phyloP scores from a whole-genome alignment of 2,797 vertebrate species.

The Chelonia mydas region DNA sequence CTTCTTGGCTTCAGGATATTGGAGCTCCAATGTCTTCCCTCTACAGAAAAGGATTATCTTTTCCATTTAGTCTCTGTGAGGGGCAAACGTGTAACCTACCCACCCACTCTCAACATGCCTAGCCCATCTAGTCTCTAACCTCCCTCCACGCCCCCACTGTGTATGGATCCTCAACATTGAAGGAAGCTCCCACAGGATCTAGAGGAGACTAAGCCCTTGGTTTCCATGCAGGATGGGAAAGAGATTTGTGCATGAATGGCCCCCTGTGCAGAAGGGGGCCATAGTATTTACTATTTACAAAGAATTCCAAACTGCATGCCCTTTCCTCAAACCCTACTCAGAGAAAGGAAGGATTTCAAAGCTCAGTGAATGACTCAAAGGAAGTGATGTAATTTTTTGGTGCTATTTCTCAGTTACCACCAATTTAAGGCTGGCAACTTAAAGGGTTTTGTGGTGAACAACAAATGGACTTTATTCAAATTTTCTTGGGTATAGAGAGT shows the following conservation, averaged over 20 bases:
- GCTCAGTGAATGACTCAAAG: constrained; percentile 41
- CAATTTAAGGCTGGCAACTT: constrained; percentile 73
- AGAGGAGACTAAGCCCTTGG: background rate
- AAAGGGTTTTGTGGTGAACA: constrained; percentile 65
- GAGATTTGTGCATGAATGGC: background rate
- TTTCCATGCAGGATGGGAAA: background rate
- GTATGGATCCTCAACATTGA: background rate
- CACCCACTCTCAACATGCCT: background rate
- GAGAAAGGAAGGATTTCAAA: constrained; percentile 64
- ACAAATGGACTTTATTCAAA: constrained; percentile 69
- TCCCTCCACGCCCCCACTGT: background rate
- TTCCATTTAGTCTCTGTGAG: background rate
- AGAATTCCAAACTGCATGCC: constrained; percentile 10
- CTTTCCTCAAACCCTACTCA: constrained; percentile 57
- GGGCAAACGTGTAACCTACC: background rate
- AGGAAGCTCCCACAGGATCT: background rate
- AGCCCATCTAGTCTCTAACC: background rate
- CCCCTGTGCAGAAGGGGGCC: fast-evolving
- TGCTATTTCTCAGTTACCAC: constrained; percentile 74
- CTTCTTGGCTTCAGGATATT: background rate
- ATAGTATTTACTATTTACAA: background rate
- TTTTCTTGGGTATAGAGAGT: constrained; percentile 48
- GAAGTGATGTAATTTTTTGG: constrained; percentile 75
- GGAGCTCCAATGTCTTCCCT: background rate
- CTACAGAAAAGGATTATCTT: background rate